Evolutionary conservation across 2,797 vertebrate species (phyloP), one percentile per base, ranked within the genome.

Genomic region (Spinibarbus caldwelli): DNA sequence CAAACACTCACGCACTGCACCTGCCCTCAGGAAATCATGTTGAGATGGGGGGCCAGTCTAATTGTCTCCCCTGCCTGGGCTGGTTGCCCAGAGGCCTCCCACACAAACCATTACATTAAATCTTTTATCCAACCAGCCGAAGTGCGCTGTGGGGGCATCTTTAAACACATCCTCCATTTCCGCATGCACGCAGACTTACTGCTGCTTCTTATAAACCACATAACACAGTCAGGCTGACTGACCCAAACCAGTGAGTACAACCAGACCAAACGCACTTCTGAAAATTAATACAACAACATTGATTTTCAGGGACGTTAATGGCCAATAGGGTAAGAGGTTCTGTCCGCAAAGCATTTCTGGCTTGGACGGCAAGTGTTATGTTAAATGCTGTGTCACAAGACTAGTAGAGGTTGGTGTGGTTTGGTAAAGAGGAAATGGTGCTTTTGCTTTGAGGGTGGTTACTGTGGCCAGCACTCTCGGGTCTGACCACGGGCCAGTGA

Each of bases 371-470:
- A 80, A 83, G 89, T 92, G 71, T 67, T 76, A 67, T 73, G 73
- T 59, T 52, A 62, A 86, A 82, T 83, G 73, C 49, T 36, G 77
- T n/a, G n/a, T 72, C 81, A 82, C 68, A 86, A 80, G 87, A 86
- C 87, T 84, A 86, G 67, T 57, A 49, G 52, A 75, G 88, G 86
- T 86, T 79, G 83, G 87, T 86, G 85, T 87, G 89, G 82, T 38
- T 83, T 91, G 90, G 79, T 82, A 86, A 88, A 89, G 80, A 81
- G 82, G 91, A 91, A 93, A 90, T 84, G 75, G 83, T 76, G 75
- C 75, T 91, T 84, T 91, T 73, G 87, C 89, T 93, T 90, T 79
- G 54, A 87, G 80, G 76, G 80, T 45, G 77, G 86, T 82, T 82
- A 86, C 81, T 87, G 78, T 68, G 84, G 80, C 76, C 47, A 87